Evolutionary conservation across 2,888 invertebrate species (phyloP).

Genomic region (Cyaniris semiargus): DNA sequence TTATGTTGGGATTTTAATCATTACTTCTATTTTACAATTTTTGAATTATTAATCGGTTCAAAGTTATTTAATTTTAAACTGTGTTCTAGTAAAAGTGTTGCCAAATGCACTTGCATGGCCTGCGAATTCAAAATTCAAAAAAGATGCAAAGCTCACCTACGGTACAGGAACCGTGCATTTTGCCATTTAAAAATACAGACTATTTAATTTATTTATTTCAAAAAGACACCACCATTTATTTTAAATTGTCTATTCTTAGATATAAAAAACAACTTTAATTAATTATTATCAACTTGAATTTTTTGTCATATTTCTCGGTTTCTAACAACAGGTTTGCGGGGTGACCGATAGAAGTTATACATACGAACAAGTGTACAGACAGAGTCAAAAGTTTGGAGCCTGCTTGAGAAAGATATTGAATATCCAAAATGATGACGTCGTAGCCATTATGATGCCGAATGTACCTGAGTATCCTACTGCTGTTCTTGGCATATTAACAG

Average conservation of each 20-base stretch:
- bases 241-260: too few relatives aligned
- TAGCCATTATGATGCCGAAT: conserved; percentile 84
- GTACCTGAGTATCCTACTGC: conserved; percentile 83
- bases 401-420: conserved; percentile 80
- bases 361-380: conserved; percentile 64
- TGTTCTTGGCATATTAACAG: conserved; percentile 80
- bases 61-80: too few relatives aligned
- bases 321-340: conserved; percentile 45
- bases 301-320: neutral
- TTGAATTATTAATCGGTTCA: too few relatives aligned
- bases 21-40: neutral
- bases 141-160: too few relatives aligned
- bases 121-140: too few relatives aligned
- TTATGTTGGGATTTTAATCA: conserved; percentile 18
- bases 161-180: too few relatives aligned
- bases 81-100: too few relatives aligned
- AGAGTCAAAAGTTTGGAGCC: conserved; percentile 77
- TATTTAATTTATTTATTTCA: too few relatives aligned
- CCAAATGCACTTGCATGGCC: too few relatives aligned
- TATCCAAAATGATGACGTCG: conserved; percentile 78
- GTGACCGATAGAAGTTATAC: conserved; percentile 47
- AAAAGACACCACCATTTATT: too few relatives aligned
- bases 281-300: neutral
- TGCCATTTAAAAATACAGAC: too few relatives aligned
- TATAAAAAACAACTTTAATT: neutral